These are phyloP conservation scores for Acrobasis suavella DNA, from an alignment of 2,888 invertebrate genomes.

Conservation along the genomic window DNA sequence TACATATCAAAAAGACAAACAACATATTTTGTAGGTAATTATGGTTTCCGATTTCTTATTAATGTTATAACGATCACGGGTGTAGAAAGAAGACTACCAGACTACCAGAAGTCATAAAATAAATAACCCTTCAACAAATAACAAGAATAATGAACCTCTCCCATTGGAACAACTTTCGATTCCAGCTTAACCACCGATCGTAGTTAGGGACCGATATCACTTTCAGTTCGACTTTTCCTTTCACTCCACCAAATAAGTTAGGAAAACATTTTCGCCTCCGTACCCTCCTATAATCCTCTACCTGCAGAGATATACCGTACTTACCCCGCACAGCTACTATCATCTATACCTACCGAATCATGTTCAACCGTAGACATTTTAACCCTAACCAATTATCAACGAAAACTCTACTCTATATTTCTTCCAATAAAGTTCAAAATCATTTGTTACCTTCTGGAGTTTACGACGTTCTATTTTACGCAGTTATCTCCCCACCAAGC, in stretches of 20 bases:
- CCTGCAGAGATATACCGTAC: slow-evolving; percentile 79
- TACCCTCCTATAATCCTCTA: slow-evolving; percentile 77
- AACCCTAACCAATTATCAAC: slow-evolving; percentile 23
- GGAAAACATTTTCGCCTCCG: slow-evolving; percentile 77
- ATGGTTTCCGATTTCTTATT: not conserved
- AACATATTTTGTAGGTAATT: no score
- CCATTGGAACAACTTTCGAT: slow-evolving; percentile 15
- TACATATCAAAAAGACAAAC: no score
- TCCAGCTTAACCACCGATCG: slow-evolving; percentile 20
- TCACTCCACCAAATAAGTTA: slow-evolving; percentile 73
- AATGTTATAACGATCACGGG: no score
- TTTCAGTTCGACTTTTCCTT: slow-evolving; percentile 76
- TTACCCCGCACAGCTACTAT: slow-evolving; percentile 78
- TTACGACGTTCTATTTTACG: slow-evolving; percentile 47
- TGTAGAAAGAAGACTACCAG: no score
- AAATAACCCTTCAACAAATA: slow-evolving; percentile 10
- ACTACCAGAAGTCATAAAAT: slow-evolving; percentile 1
- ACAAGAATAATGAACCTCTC: slow-evolving; percentile 4
- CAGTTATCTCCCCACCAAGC: slow-evolving; percentile 69
- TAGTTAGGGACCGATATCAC: slow-evolving; percentile 58
- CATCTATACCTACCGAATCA: slow-evolving; percentile 71
- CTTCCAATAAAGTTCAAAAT: slow-evolving; percentile 34
- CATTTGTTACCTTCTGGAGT: slow-evolving; percentile 26
- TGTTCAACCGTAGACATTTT: slow-evolving; percentile 31
- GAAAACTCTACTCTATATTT: slow-evolving; percentile 25